Evolutionary conservation across 2,113 vertebrate species (phyloP), one percentile per base, ranked within the genome.

Genomic region (Lepisosteus oculatus): DNA sequence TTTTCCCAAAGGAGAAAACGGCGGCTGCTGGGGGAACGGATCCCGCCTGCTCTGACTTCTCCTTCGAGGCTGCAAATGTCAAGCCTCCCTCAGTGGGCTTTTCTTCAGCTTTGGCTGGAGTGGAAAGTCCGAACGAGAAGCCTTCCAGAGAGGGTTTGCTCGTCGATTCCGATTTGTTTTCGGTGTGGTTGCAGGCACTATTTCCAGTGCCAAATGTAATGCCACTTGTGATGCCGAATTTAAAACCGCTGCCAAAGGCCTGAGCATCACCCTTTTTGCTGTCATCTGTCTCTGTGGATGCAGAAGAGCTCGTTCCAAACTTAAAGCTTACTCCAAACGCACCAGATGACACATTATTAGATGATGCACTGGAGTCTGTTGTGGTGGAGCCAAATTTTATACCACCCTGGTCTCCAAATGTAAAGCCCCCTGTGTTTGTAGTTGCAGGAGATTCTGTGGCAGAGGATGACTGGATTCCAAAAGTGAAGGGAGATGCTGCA

Each of bases 401-500:
- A 72, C 69, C 85, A 77, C 78, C 84, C 67, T 87, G 90, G 54
- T 88, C 86, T 71, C 93, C 95, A 77, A 95, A 96, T 84, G 96
- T 96, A 75, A 97, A 93, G 68, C 83, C 86, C 66, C 85, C 91
- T 75, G 90, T 73, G 64, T 78, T 81, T 80, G 79, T 87, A 0
- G 83, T 85, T 64, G 87, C 80, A 78, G 84, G 83, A 42, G 87
- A 77, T 41, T 86, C 90, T 41, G 90, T 87, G 29, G 92, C 85
- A 0, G 88, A 87, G 0, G 88, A 29, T 29, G 29, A 81, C 0
- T 83, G 87, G 65, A 90, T 74, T 55, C 93, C 93, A 3, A 93
- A 93, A 8, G 84, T 92, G 82, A 94, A 91, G 17, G 88, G 74
- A 12, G 90, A 81, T 55, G 80, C 9, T 64, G 82, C 42, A 76